phyloP scores from a whole-genome alignment of 2,797 vertebrate species.

The Erethizon dorsatum region DNA sequence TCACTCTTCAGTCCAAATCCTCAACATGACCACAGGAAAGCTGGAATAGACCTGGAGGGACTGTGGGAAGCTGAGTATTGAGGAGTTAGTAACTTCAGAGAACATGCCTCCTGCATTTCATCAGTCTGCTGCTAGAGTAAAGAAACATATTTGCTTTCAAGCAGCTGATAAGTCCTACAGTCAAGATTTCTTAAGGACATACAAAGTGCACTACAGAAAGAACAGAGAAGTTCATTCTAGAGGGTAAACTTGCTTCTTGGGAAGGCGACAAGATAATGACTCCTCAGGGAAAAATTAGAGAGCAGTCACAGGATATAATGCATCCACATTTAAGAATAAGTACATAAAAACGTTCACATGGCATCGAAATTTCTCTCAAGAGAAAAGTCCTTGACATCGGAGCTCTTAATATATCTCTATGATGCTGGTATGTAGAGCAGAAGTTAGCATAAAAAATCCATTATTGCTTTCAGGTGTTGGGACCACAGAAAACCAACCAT shows the following conservation, averaged over 20 bases:
- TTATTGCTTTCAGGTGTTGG: neutral
- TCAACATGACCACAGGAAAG: constrained; percentile 56
- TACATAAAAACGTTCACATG: neutral
- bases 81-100: constrained; percentile 52
- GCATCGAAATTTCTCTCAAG: constrained; percentile 21
- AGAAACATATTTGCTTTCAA: constrained; percentile 38
- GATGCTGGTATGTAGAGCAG: neutral
- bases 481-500: neutral
- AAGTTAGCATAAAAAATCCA: constrained; percentile 16
- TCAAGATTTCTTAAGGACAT: constrained; percentile 57
- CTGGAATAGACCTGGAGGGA: neutral
- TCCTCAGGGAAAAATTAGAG: constrained; percentile 9
- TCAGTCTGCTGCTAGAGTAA: constrained; percentile 47
- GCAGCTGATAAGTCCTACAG: neutral
- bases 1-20: constrained; percentile 34
- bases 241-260: neutral
- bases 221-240: constrained; percentile 26
- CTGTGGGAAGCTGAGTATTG: neutral
- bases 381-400: constrained; percentile 1
- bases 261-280: neutral
- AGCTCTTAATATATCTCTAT: neutral
- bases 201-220: constrained; percentile 6
- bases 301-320: neutral
- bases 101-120: neutral
- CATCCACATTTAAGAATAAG: neutral